Evolutionary conservation across 2,113 vertebrate species (phyloP).

Genomic region (Capricornis sumatraensis): DNA sequence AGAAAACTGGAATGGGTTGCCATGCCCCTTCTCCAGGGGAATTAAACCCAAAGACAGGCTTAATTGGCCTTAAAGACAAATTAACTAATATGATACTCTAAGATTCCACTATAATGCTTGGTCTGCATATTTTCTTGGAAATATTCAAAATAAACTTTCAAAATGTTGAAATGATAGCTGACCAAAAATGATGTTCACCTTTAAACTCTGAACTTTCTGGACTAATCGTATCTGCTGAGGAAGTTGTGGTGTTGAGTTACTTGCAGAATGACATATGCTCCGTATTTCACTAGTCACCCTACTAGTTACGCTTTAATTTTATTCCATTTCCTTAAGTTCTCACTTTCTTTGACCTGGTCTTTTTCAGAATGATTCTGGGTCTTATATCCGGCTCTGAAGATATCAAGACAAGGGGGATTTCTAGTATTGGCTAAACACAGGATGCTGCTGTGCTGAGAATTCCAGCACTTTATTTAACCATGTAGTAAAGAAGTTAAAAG

Average conservation of each 20-base stretch:
- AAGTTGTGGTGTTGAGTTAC: fast-evolving
- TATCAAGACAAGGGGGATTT: background rate
- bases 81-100: background rate
- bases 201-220: background rate
- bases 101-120: background rate
- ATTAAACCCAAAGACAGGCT: background rate
- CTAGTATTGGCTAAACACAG: background rate
- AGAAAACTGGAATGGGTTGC: background rate
- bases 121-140: background rate
- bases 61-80: background rate
- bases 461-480: background rate
- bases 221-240: background rate
- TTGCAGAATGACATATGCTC: background rate
- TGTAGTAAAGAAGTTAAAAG: background rate
- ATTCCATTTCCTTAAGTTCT: background rate
- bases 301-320: background rate
- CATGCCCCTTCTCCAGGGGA: background rate
- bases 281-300: background rate
- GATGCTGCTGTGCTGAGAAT: background rate
- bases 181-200: background rate
- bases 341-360: background rate
- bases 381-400: background rate
- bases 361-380: background rate
- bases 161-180: background rate
- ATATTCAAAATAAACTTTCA: background rate